Evolutionary conservation across 2,888 invertebrate species (phyloP).

Genomic region (Philhelius pedissequus): DNA sequence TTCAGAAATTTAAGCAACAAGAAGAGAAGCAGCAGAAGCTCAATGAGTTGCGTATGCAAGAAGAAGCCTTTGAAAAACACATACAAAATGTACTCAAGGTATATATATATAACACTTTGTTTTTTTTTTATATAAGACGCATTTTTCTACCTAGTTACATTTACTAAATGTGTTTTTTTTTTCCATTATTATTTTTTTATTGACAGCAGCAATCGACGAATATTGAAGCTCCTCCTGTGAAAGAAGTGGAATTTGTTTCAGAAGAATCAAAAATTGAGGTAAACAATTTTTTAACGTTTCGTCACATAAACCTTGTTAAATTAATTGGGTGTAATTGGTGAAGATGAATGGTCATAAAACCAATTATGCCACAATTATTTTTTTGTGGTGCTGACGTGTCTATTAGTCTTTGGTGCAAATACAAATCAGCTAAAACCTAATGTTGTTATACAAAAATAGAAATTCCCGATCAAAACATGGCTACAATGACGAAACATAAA

Average conservation of each 20-base stretch:
- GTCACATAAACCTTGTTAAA: slow-evolving; percentile 9
- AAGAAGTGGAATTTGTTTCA: slow-evolving; percentile 84
- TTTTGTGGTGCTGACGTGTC: slow-evolving; percentile 40
- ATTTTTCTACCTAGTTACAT: neutral
- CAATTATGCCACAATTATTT: neutral
- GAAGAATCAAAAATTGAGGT: slow-evolving; percentile 81
- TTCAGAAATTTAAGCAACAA: slow-evolving; percentile 80
- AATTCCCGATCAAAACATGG: neutral
- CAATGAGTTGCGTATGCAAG: slow-evolving; percentile 86
- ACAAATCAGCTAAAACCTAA: slow-evolving; percentile 60
- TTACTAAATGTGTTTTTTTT: neutral
- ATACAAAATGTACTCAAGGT: slow-evolving; percentile 87
- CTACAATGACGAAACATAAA: neutral
- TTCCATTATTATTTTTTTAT: neutral
- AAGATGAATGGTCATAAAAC: neutral
- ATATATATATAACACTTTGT: slow-evolving; percentile 34
- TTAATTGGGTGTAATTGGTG: neutral
- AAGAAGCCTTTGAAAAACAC: slow-evolving; percentile 88
- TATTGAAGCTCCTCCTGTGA: slow-evolving; percentile 79
- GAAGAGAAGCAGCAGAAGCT: slow-evolving; percentile 84
- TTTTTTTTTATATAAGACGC: neutral
- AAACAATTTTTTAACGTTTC: slow-evolving; percentile 53
- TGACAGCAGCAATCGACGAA: slow-evolving; percentile 78
- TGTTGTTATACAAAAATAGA: slow-evolving; percentile 60
- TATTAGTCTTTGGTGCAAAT: slow-evolving; percentile 12